These are phyloP conservation scores for Physocephala rufipes DNA, from an alignment of 2,888 invertebrate genomes.

Conservation along the genomic window DNA sequence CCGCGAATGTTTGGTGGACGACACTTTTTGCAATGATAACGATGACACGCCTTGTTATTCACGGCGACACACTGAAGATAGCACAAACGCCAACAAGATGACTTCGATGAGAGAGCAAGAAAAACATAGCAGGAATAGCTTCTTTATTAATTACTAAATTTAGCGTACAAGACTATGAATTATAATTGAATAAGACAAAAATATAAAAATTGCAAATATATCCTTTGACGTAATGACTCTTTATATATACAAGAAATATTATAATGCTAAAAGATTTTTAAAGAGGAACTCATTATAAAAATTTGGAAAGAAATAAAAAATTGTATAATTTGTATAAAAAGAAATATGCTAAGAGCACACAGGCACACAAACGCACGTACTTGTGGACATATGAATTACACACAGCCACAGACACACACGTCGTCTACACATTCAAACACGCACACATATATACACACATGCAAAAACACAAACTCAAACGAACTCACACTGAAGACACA, in stretches of 20 bases:
- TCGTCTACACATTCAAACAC: background rate
- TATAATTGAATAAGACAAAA: background rate
- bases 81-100: slow-evolving; percentile 24
- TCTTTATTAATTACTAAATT: background rate
- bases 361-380: background rate
- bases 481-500: background rate
- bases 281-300: background rate
- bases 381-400: too few species aligned
- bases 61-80: background rate
- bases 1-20: slow-evolving; percentile 19
- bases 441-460: slow-evolving; percentile 9
- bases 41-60: slow-evolving; percentile 15
- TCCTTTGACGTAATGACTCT: slow-evolving; percentile 1
- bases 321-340: slow-evolving; percentile 28
- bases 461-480: background rate
- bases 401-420: too few species aligned
- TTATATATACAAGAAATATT: slow-evolving; percentile 15
- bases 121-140: background rate
- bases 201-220: background rate
- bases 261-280: too few species aligned
- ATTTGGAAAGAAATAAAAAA: slow-evolving; percentile 2
- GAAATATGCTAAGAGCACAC: background rate
- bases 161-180: too few species aligned
- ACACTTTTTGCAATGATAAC: background rate
- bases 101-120: slow-evolving; percentile 15